Evolutionary conservation across 2,888 invertebrate species (phyloP), one percentile per base, ranked within the genome.

Genomic region (Meghimatium bilineatum): DNA sequence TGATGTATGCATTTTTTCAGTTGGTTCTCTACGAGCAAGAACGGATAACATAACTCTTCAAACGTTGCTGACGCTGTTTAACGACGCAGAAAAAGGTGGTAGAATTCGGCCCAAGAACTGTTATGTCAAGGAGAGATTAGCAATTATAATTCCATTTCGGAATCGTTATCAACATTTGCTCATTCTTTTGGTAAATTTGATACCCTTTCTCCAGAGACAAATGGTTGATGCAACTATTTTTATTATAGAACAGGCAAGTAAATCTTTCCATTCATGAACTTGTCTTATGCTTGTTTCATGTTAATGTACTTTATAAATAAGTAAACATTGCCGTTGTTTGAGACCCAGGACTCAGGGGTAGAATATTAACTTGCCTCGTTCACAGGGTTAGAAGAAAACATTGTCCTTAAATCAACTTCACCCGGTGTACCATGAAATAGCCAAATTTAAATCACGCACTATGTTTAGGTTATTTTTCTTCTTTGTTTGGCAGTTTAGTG

Each of bases 131-230:
- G 71, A 83, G 52, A 44, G 69, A 44, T 14, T 83, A 52, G 83
- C 85, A 26, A 34, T 85, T 52, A 83, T 85, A 63, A 80, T 85
- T n/a, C 83, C 85, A 20, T 85, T 71, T 60, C 38, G 85, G 36
- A 79, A 85, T 36, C 75, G 83, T 0, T 32, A 76, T n/a, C 17
- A 32, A 17, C 82, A 83, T 60, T 79, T 85, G 32, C 26, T 69
- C 71, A 63, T 83, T 29, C 82, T 85, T 56, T 63, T 85, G 20
- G 26, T n/a, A 23, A 85, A 85, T 36, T 66, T 85, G 17, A 20
- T 85, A 20, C 82, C 85, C 10, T 60, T 85, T 44, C 79, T 85
- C 1, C 29, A 26, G 14, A 72, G 80, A 12, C 85, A 85, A 69
- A 32, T 49, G 69, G 12, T 76, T 0, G 82, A 79, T 44, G 82